Conservation (phyloP, 2,113 vertebrate genomes). For the Camelus dromedarius region DNA sequence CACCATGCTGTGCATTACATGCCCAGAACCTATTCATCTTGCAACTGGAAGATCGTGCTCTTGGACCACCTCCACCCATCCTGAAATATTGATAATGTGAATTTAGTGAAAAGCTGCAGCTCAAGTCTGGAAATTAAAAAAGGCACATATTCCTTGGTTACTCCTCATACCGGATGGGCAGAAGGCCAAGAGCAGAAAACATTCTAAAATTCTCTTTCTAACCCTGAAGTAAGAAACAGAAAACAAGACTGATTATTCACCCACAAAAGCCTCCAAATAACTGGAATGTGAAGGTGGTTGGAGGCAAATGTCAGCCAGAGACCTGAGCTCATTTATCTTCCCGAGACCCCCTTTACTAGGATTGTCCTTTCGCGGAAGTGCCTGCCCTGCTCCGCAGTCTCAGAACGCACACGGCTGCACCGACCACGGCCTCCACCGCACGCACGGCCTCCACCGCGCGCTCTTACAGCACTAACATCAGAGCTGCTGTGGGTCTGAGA, state of each 20-base stretch:
- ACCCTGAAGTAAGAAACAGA: not conserved
- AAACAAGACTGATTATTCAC: not conserved
- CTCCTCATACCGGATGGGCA: not conserved
- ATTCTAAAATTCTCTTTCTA: not conserved
- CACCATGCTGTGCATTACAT: not conserved
- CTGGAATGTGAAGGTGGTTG: not conserved
- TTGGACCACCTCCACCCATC: not conserved
- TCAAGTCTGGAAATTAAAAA: not conserved
- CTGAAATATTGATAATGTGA: not conserved
- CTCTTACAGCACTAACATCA: fast-evolving
- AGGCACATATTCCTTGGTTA: not conserved
- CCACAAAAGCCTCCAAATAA: not conserved
- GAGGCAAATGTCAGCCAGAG: not conserved
- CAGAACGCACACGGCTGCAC: fast-evolving
- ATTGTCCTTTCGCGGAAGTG: fast-evolving
- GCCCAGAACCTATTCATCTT: not conserved
- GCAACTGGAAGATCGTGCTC: not conserved
- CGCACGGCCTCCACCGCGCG: fast-evolving
- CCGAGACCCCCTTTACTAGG: not conserved
- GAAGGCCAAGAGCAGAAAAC: not conserved
- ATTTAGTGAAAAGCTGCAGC: not conserved
- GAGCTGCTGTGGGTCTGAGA: not conserved
- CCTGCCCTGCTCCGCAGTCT: not conserved
- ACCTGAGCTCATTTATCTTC: not conserved
- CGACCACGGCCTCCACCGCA: fast-evolving